phyloP scores from a whole-genome alignment of 2,888 invertebrate genomes.

The Amphipoea oculea region DNA sequence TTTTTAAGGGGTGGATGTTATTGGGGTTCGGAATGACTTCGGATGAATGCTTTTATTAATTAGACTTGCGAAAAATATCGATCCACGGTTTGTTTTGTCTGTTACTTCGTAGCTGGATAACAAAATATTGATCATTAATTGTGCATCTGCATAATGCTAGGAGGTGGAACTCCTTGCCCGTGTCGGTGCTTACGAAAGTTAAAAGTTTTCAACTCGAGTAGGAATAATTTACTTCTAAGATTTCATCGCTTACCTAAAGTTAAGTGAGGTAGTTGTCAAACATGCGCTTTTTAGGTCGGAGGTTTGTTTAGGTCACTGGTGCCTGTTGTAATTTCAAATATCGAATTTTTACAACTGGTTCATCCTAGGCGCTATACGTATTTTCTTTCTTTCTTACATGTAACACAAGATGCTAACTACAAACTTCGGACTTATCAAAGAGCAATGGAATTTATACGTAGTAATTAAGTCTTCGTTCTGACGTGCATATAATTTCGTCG shows the following conservation, averaged over 20 bases:
- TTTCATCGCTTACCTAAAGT: not conserved
- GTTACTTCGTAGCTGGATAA: not conserved
- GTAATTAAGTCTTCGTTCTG: not conserved
- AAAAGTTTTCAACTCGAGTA: not conserved
- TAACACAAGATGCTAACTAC: not conserved
- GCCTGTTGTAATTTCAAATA: not conserved
- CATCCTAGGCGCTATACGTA: not conserved
- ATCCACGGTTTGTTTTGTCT: slow-evolving; percentile 2
- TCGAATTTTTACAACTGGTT: not conserved
- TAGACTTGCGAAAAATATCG: slow-evolving; percentile 11
- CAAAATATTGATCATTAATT: slow-evolving; percentile 4
- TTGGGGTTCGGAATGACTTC: too few relatives aligned
- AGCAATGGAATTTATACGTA: not conserved
- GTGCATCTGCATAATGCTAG: not conserved
- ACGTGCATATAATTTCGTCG: not conserved
- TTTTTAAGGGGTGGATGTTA: slow-evolving; percentile 5
- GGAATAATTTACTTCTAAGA: not conserved
- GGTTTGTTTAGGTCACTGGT: not conserved
- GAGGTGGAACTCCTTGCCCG: too few relatives aligned
- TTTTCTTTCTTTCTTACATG: not conserved
- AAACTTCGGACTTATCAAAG: not conserved
- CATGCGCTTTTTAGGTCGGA: not conserved
- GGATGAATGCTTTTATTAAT: slow-evolving; percentile 19
- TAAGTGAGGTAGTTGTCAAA: too few relatives aligned
- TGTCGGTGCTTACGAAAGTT: not conserved